A percentile compares a stretch with the other conserved stretches of the same genome.
phyloP scores from a whole-genome alignment of 2,888 invertebrate genomes.

The Coleophora deauratella region DNA sequence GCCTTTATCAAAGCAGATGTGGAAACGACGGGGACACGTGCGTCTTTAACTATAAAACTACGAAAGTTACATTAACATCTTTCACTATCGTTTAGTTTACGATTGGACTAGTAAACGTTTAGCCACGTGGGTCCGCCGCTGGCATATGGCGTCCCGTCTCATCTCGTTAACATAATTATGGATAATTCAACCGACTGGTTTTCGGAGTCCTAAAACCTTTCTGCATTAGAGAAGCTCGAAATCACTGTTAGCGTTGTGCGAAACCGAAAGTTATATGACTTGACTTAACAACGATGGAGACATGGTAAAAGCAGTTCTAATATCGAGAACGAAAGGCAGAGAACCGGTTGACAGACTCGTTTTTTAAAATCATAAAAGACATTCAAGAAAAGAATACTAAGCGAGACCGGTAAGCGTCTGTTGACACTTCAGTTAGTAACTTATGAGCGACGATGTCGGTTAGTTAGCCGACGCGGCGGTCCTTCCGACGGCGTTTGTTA shows the following conservation, averaged over 20 bases:
- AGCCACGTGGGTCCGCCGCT: constrained; percentile 36
- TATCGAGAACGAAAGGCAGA: constrained; percentile 16
- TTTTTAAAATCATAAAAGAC: constrained; percentile 21
- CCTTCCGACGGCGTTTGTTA: constrained; percentile 60
- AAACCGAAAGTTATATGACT: constrained; percentile 73
- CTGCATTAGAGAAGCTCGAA: constrained; percentile 45
- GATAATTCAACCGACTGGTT: constrained; percentile 54
- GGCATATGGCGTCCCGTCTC: constrained; percentile 12
- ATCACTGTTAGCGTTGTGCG: constrained; percentile 50
- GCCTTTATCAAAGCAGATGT: constrained; percentile 41
- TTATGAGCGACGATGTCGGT: constrained; percentile 36
- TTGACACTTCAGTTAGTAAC: constrained; percentile 46
- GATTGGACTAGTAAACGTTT: constrained; percentile 30
- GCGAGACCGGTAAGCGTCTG: constrained; percentile 26
- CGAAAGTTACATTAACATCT: constrained; percentile 23
- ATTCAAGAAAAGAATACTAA: constrained; percentile 14
- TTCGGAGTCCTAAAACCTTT: constrained; percentile 35
- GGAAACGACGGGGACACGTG: constrained; percentile 26
- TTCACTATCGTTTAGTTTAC: constrained; percentile 49
- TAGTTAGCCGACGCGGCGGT: constrained; percentile 29
- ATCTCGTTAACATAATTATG: constrained; percentile 61
- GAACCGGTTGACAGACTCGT: constrained; percentile 15
- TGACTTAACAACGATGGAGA: constrained; percentile 33
- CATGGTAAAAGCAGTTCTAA: constrained; percentile 35
- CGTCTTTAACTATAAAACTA: constrained; percentile 24